phyloP scores from a whole-genome alignment of 2,888 invertebrate species.

The Myopa tessellatipennis region DNA sequence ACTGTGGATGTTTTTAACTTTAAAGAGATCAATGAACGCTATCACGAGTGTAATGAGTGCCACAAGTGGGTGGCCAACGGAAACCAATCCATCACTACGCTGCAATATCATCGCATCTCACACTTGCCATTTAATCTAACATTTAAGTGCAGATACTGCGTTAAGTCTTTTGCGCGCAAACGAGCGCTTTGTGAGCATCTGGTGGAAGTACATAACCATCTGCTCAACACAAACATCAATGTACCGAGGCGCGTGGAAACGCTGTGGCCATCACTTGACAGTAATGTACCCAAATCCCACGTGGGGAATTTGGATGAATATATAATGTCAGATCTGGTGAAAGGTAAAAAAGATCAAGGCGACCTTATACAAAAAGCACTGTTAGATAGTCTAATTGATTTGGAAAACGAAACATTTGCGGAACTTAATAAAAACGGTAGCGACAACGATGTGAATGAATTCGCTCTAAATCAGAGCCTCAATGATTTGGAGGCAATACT shows the following conservation, averaged over 20 bases:
- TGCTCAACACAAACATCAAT: background rate
- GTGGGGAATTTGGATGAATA: background rate
- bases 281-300: background rate
- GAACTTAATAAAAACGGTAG: constrained; percentile 26
- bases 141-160: constrained; percentile 59
- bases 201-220: constrained; percentile 7
- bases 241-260: background rate
- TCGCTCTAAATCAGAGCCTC: constrained; percentile 58
- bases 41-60: constrained; percentile 60
- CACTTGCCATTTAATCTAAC: constrained; percentile 58
- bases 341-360: constrained; percentile 37
- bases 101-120: constrained; percentile 62
- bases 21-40: constrained; percentile 55
- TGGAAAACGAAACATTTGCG: constrained; percentile 49
- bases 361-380: constrained; percentile 53
- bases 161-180: constrained; percentile 55
- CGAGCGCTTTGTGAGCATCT: constrained; percentile 55
- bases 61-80: constrained; percentile 61
- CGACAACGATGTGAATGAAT: constrained; percentile 47
- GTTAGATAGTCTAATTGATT: constrained; percentile 56
- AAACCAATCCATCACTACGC: constrained; percentile 57
- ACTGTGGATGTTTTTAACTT: constrained; percentile 58
- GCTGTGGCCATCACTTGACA: background rate
- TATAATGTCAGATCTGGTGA: background rate
- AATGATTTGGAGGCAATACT: constrained; percentile 57